Evolutionary conservation across 2,888 invertebrate species (phyloP).

Genomic region (Siphlonurus alternatus): DNA sequence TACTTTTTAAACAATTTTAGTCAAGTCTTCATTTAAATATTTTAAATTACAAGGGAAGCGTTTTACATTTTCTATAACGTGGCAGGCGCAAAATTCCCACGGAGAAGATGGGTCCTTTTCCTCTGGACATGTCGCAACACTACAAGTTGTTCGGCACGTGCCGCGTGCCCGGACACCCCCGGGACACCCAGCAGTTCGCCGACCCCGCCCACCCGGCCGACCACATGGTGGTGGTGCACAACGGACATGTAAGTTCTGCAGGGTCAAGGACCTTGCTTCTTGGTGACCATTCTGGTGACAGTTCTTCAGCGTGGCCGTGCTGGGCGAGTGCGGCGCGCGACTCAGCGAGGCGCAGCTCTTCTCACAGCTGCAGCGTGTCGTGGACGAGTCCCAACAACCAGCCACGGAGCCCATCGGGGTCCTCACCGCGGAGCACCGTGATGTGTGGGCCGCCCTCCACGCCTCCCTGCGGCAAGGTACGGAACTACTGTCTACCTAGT

Average conservation of each 20-base stretch:
- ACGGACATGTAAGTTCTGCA: background rate
- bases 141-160: slow-evolving; percentile 31
- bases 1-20: too few species aligned
- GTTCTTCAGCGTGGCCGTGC: background rate
- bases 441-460: background rate
- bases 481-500: too few species aligned
- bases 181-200: background rate
- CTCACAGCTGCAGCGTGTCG: background rate
- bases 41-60: too few species aligned
- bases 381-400: background rate
- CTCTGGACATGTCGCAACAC: slow-evolving; percentile 39
- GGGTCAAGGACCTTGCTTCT: too few species aligned
- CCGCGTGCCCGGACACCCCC: slow-evolving; percentile 24
- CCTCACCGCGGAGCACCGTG: background rate
- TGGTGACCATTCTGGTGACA: background rate
- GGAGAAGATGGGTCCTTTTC: slow-evolving; percentile 30
- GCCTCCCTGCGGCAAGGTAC: background rate
- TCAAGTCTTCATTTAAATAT: too few species aligned
- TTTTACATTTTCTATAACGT: too few species aligned
- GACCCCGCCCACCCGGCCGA: background rate
- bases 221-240: background rate
- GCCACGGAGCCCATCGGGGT: background rate
- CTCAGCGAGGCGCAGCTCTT: background rate
- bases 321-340: background rate
- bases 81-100: too few species aligned